phyloP scores from a whole-genome alignment of 2,113 vertebrate genomes.

The Brienomyrus longianalis region DNA sequence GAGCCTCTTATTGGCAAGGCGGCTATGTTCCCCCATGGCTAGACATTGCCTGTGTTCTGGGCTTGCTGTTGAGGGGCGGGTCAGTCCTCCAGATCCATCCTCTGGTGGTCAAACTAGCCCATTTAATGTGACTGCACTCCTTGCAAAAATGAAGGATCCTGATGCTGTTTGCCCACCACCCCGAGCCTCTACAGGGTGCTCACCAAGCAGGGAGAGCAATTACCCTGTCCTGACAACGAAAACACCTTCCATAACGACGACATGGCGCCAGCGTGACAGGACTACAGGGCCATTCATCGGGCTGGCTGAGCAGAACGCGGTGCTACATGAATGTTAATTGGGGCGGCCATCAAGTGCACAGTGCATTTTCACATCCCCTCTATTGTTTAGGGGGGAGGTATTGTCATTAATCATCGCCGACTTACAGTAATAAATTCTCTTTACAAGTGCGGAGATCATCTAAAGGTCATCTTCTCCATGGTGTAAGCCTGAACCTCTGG shows the following conservation, averaged over 20 bases:
- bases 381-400: background rate
- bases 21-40: background rate
- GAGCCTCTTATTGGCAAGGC: background rate
- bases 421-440: background rate
- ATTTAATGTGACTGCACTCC: background rate
- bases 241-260: background rate
- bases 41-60: background rate
- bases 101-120: background rate
- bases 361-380: background rate
- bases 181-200: background rate
- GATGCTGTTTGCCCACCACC: background rate
- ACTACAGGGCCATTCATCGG: background rate
- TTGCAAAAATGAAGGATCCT: background rate
- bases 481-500: background rate
- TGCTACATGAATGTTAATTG: slow-evolving; percentile 15
- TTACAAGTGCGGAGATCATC: slow-evolving; percentile 3
- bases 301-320: too few species aligned
- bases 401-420: background rate
- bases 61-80: background rate
- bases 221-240: slow-evolving; percentile 2
- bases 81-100: background rate
- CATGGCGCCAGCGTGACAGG: background rate
- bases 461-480: background rate
- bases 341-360: background rate
- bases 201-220: background rate